Base-by-base conservation (phyloP, 2,888 invertebrate genomes). In the Pteria penguin region DNA sequence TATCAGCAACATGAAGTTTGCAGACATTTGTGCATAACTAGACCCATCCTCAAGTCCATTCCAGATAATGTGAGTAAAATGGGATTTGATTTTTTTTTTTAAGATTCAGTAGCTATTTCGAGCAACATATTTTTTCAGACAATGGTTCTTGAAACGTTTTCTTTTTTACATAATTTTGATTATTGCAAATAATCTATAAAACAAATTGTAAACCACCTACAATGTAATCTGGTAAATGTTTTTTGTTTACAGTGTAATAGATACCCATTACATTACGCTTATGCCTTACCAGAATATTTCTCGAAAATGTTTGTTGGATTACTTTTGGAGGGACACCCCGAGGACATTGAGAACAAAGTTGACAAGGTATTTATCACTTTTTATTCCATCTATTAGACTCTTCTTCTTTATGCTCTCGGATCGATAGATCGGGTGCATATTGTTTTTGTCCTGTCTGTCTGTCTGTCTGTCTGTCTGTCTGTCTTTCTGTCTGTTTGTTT, bases 241-340 rank as follows among this genome's bases (percentile, higher is more conserved):
- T 52, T 32, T 57, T 61, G 32, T 33, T 84, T 83, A 4, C 83
- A 90, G 90, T 85, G 82, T 72, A 89, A 89, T 75, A 78, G 88
- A 11, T 89, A 87, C 70, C 89, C 90, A 4, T 82, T 89, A 11
- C 89, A 90, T 81, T 90, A 89, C 80, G 89, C 90, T 3, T 90
- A 85, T 78, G 83, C 86, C 8, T 71, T 90, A 33, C 89, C 89
- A 5, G 84, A 81, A 33, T 78, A 80, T 0, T 80, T 82, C 29
- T 81, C 79, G 4, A 63, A 66, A 18, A 67, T 65, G 24, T 85
- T 87, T 58, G 73, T 83, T 11, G 68, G 74, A 45, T 69, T 87
- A 27, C 72, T 89, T 26, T 74, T 86, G 55, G 85, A 85, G 27
- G 82, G 78, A 32, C 78, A 87, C 62, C 86, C 88, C 2, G 81